phyloP scores from a whole-genome alignment of 2,888 invertebrate genomes.

The Crepidodera aurea region DNA sequence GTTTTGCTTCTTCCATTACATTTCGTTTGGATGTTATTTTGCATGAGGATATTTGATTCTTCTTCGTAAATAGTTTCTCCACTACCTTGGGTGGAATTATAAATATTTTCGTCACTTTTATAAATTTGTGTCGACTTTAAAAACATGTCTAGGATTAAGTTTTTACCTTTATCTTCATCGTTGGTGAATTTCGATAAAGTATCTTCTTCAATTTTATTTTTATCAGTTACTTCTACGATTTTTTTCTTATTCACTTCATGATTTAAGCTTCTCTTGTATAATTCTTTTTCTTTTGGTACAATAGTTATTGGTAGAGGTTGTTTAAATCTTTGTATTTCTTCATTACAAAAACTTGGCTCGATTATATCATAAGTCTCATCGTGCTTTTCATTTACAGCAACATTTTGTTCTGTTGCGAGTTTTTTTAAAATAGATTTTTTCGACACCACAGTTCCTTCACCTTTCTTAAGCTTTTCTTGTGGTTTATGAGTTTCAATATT shows the following conservation, averaged over 20 bases:
- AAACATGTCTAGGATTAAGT: slow-evolving; percentile 58
- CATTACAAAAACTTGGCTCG: slow-evolving; percentile 15
- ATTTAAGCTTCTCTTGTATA: too few species aligned
- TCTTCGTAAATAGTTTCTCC: slow-evolving; percentile 43
- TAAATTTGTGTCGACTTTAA: slow-evolving; percentile 54
- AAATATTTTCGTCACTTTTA: slow-evolving; percentile 31
- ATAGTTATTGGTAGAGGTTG: slow-evolving; percentile 42
- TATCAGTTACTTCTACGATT: background rate
- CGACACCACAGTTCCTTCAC: background rate
- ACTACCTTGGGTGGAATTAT: slow-evolving; percentile 23
- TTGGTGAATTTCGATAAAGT: slow-evolving; percentile 43
- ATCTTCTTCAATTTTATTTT: slow-evolving; percentile 6
- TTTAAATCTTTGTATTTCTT: slow-evolving; percentile 27
- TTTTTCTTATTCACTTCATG: background rate
- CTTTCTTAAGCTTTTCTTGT: slow-evolving; percentile 9
- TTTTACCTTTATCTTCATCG: slow-evolving; percentile 53
- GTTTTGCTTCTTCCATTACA: slow-evolving; percentile 43
- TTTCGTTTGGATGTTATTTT: slow-evolving; percentile 42
- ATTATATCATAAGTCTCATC: slow-evolving; percentile 29
- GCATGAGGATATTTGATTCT: slow-evolving; percentile 45
- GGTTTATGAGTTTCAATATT: slow-evolving; percentile 47
- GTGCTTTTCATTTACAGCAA: slow-evolving; percentile 4
- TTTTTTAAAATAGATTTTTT: slow-evolving; percentile 9
- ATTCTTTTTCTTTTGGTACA: slow-evolving; percentile 10
- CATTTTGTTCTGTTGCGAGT: background rate